These are phyloP conservation scores for Tenthredo mesomela DNA, from an alignment of 2,888 invertebrate genomes.

Conservation along the genomic window DNA sequence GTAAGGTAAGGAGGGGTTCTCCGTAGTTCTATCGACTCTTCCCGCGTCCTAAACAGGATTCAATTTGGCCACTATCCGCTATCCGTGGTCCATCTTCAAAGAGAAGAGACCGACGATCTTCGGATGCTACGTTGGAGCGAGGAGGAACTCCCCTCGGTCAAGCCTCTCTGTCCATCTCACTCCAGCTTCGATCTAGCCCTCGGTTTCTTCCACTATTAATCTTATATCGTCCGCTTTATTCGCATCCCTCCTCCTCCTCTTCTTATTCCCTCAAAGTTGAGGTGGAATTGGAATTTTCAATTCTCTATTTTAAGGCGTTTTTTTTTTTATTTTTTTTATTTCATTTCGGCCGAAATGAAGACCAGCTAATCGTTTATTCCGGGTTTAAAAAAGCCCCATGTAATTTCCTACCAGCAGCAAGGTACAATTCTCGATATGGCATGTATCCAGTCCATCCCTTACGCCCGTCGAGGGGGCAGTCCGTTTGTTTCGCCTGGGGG, in stretches of 20 bases:
- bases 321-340: too few species aligned
- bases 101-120: slow-evolving; percentile 73
- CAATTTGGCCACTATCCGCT: slow-evolving; percentile 76
- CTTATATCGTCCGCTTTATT: slow-evolving; percentile 78
- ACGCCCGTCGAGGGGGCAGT: slow-evolving; percentile 59
- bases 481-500: slow-evolving; percentile 65
- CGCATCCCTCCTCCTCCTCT: slow-evolving; percentile 58
- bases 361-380: slow-evolving; percentile 18
- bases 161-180: slow-evolving; percentile 8
- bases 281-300: slow-evolving; percentile 14
- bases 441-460: slow-evolving; percentile 45
- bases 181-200: slow-evolving; percentile 34
- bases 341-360: background rate
- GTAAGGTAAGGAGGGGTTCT: slow-evolving; percentile 31
- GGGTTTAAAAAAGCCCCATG: background rate
- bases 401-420: background rate
- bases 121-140: background rate
- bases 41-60: slow-evolving; percentile 76
- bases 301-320: slow-evolving; percentile 25
- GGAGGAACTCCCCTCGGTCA: background rate
- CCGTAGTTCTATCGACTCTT: slow-evolving; percentile 48
- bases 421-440: background rate
- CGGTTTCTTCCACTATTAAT: slow-evolving; percentile 75
- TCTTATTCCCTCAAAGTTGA: slow-evolving; percentile 51
- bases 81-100: slow-evolving; percentile 75